A percentile compares a stretch with the other conserved stretches of the same genome.
Evolutionary conservation across 2,113 vertebrate genomes (phyloP).

Genomic region (Myrmophylax atrothorax): DNA sequence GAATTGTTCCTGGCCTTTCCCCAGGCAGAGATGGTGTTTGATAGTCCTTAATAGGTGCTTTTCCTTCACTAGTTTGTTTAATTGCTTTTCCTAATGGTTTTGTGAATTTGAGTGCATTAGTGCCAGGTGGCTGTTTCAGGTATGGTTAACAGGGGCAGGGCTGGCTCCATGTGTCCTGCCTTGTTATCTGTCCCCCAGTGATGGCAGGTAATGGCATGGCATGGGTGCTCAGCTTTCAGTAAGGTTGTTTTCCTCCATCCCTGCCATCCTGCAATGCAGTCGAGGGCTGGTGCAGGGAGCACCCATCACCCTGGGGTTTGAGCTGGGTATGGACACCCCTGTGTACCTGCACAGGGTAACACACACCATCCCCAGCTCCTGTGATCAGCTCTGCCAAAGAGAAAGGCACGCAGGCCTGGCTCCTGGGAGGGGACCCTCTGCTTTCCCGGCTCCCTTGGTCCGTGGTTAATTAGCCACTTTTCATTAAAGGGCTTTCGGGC

Average conservation of each 20-base stretch:
- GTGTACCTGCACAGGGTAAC: background rate
- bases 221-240: background rate
- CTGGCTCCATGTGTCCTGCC: background rate
- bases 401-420: background rate
- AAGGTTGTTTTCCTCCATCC: background rate
- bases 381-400: background rate
- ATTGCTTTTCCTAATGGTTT: conserved; percentile 41
- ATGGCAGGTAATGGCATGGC: fast-evolving
- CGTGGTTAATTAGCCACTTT: background rate
- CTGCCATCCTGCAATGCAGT: background rate
- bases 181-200: background rate
- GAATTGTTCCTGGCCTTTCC: background rate
- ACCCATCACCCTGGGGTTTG: background rate
- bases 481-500: background rate
- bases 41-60: conserved; percentile 31
- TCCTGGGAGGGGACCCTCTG: background rate
- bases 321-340: background rate
- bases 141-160: background rate
- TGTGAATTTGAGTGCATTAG: background rate
- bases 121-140: background rate
- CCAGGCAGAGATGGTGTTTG: background rate
- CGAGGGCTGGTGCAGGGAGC: background rate
- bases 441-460: background rate
- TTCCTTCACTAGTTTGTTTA: conserved; percentile 30
- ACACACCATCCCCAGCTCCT: background rate